Base-by-base conservation (phyloP, 1,140 invertebrate species). In the Doryteuthis pealeii region DNA sequence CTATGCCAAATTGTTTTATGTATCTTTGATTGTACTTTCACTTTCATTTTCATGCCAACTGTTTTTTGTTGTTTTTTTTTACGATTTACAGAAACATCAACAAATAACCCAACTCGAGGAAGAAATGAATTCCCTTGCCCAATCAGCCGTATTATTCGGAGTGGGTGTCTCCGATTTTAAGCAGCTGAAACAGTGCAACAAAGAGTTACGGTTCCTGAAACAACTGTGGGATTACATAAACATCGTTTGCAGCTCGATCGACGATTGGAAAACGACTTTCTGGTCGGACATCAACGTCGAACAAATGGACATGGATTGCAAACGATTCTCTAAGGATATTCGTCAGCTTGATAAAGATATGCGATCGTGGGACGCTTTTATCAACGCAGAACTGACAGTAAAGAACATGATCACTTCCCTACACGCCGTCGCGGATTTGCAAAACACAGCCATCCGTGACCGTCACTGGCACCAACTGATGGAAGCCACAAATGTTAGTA, bases 241-340 rank as follows among this genome's bases (percentile, higher is more conserved):
- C 84, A 94, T 96, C 71, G 94, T 98, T 0, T 91, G 91, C 79
- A 94, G 94, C 14, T 93, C 93, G 81, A 94, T 98, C 54, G 93
- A 95, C 81, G 93, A 95, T 82, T 97, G 96, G 96, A 96, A 97
- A 88, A 95, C 93, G 8, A 97, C 95, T 0, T 93, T 93, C 1
- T 98, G 95, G 96, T 90, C 93, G 62, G 94, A 96, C 85, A 95
- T 97, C 54, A 95, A 97, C 86, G 94, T 97, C 62, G 96, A 68
- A 88, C 95, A 95, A 80, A 96, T 98, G 95, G 96, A 98, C 80
- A 95, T 97, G 77, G 95, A 97, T 87, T 97, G 95, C 86, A 97
- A 97, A 86, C 95, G 95, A 83, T 97, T 96, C 88, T 94, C 95
- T 1, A 96, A 97, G 33, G 65, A 74, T 26, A 71, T 80, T 66